These are phyloP conservation scores for Psylliodes chrysocephalus DNA, from an alignment of 2,888 invertebrate genomes.

Conservation along the genomic window DNA sequence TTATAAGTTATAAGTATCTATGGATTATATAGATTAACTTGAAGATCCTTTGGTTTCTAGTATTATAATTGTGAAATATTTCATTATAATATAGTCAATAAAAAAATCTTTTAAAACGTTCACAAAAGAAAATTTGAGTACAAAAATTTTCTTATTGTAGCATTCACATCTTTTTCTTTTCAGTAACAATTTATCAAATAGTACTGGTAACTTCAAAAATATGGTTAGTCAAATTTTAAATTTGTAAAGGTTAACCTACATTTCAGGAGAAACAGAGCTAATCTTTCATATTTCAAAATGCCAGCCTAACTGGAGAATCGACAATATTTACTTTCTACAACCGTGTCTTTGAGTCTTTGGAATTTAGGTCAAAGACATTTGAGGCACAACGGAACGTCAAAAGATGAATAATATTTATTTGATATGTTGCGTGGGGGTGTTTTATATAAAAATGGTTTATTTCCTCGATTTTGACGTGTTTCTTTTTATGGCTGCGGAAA, in stretches of 20 bases:
- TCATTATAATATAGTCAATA: no score
- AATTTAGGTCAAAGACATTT: constrained; percentile 24
- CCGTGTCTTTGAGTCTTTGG: constrained; percentile 15
- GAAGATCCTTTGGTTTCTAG: no score
- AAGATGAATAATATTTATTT: constrained; percentile 23
- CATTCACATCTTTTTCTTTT: no score
- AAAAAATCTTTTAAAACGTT: no score
- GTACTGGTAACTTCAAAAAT: no score
- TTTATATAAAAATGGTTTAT: not conserved
- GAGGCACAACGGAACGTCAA: constrained; percentile 14
- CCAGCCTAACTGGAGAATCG: constrained; percentile 25
- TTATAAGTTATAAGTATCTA: no score
- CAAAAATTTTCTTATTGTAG: no score
- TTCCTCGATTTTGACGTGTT: not conserved
- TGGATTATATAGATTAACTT: no score
- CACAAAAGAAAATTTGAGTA: no score
- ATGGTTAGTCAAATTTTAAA: no score
- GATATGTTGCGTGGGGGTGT: constrained; percentile 8
- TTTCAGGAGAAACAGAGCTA: constrained; percentile 9
- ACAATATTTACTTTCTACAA: constrained; percentile 27
- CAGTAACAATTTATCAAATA: no score
- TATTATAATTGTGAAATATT: no score
- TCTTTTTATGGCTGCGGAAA: not conserved
- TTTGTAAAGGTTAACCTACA: constrained; percentile 20
- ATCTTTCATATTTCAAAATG: constrained; percentile 29